Base-by-base conservation (phyloP, 2,113 vertebrate species). In the Carlito syrichta region DNA sequence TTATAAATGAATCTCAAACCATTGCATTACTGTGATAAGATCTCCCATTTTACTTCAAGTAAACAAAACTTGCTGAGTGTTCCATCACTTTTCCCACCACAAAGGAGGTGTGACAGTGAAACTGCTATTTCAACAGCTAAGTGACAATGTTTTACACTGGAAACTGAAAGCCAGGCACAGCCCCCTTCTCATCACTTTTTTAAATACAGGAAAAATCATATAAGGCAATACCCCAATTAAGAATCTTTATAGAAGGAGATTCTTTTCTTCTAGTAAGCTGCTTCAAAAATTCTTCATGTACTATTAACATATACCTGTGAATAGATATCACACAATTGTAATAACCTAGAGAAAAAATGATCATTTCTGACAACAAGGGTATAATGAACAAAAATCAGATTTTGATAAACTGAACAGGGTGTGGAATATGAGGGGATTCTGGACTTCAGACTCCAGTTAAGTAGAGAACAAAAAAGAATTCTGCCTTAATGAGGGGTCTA, bases 1-100 rank as follows among this genome's bases (percentile, higher is more conserved):
- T 96, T 96, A 95, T 96, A 96, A 98, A 96, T 97, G 90, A 97
- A 95, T 95, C 62, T 84, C 77, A 93, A 79, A 94, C 74, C 32
- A 86, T 48, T 92, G 78, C 69, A 95, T 96, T 96, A 84, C 81
- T 79, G 38, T 2, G 79, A 97, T 96, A 97, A 92, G 76, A 96
- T 96, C 89, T 96, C 52, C 84, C 87, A 62, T 92, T 97, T 95
- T 96, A 91, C 84, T 81, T 95, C 83, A 95, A 95, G 58, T 92
- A 97, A 97, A 97, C 86, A 91, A 95, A 58, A 10, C 43, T 60
- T 60, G 48, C 82, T 96, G 69, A 78, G 40, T 84, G 68, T 96
- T 96, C 79, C 45, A 62, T 98, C 94, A 96, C 35, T 97, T 68
- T 82, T 82, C 9, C 58, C n/a, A 48, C 76, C 63, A 84, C 35